Percentiles rank a stretch among this genome's conserved stretches.
Evolutionary conservation across 2,113 vertebrate genomes (phyloP).

Genomic region (Thryonomys swinderianus): DNA sequence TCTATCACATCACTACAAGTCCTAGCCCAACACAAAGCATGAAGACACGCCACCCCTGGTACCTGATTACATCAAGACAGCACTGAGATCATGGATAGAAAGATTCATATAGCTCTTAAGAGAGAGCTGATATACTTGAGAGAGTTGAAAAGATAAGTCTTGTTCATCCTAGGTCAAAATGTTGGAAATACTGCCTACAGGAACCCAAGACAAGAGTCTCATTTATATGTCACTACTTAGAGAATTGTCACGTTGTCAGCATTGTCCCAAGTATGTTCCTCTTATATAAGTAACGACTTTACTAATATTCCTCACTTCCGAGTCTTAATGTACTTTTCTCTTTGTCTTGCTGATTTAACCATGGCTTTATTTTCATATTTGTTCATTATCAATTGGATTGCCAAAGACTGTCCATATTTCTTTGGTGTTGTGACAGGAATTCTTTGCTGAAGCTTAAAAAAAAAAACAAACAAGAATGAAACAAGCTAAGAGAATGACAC

Average conservation of each 20-base stretch:
- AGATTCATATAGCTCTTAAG: background rate
- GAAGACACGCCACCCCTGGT: background rate
- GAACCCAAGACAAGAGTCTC: background rate
- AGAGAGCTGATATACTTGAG: background rate
- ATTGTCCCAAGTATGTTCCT: background rate
- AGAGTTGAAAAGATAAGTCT: background rate
- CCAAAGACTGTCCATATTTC: slow-evolving; percentile 80
- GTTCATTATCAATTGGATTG: slow-evolving; percentile 73
- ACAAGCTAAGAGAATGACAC: slow-evolving; percentile 79
- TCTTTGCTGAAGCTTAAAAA: slow-evolving; percentile 77
- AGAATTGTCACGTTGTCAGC: background rate
- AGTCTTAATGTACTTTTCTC: slow-evolving; percentile 26
- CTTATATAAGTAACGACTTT: background rate
- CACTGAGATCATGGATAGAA: background rate
- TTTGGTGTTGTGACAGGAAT: slow-evolving; percentile 81
- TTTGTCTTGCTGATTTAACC: slow-evolving; percentile 71
- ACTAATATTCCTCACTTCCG: slow-evolving; percentile 9
- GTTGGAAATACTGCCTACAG: background rate
- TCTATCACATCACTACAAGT: background rate
- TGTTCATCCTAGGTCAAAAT: background rate
- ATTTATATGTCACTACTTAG: background rate
- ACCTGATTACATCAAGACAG: background rate
- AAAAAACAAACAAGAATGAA: slow-evolving; percentile 81
- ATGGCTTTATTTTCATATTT: slow-evolving; percentile 67
- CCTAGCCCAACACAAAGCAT: background rate